Evolutionary conservation across 2,888 invertebrate genomes (phyloP).

Genomic region (Argyresthia albistria): DNA sequence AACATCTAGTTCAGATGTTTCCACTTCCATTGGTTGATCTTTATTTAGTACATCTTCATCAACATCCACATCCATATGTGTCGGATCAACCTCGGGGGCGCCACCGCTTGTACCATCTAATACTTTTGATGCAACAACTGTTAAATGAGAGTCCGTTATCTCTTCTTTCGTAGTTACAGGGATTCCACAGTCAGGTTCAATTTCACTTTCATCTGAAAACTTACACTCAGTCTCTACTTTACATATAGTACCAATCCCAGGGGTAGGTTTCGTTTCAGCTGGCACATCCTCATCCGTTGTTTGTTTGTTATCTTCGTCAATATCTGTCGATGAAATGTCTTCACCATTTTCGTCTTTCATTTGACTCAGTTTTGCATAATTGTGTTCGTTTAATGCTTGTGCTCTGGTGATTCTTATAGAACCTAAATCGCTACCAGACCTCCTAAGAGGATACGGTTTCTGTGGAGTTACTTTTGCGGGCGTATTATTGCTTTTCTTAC

Average conservation of each 20-base stretch:
- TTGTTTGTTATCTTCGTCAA: neutral
- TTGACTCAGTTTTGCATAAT: conserved; percentile 22
- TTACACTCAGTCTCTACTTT: conserved; percentile 18
- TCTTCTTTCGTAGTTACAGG: conserved; percentile 7
- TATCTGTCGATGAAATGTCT: neutral
- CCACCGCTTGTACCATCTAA: neutral
- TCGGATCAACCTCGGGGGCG: no score
- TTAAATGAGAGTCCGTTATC: neutral
- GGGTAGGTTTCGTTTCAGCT: neutral
- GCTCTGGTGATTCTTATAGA: conserved; percentile 6
- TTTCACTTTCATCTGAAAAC: no score
- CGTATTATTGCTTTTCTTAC: conserved; percentile 13
- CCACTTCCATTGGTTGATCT: neutral
- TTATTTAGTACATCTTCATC: neutral
- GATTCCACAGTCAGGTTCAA: no score
- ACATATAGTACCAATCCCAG: conserved; percentile 18
- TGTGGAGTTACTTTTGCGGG: conserved; percentile 16
- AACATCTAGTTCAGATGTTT: neutral
- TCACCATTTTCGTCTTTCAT: conserved; percentile 8
- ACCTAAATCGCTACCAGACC: conserved; percentile 21
- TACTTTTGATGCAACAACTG: neutral
- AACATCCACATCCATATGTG: neutral
- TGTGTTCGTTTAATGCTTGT: conserved; percentile 30
- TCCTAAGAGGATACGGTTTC: conserved; percentile 32
- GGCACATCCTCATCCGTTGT: conserved; percentile 3